phyloP scores from a whole-genome alignment of 2,888 invertebrate species.

The Seira sanloemensis region DNA sequence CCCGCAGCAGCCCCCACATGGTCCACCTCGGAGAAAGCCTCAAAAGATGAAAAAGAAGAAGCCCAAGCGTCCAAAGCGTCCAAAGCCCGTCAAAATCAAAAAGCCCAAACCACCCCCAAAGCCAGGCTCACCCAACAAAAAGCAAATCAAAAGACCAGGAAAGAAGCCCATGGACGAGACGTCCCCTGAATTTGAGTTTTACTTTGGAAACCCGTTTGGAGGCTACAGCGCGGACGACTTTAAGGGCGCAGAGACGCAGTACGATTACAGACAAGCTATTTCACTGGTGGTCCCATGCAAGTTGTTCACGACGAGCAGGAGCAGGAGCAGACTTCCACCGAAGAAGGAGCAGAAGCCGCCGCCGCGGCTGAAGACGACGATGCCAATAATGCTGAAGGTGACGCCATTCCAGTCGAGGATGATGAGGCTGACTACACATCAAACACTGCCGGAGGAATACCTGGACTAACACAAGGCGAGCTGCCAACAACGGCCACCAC shows the following conservation, averaged over 20 bases:
- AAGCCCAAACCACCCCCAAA: not conserved
- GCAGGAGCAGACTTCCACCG: slow-evolving; percentile 20
- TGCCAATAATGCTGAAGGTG: not conserved
- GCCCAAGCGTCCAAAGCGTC: not conserved
- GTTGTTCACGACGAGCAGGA: not conserved
- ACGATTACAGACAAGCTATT: not conserved
- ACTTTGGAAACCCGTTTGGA: slow-evolving; percentile 36
- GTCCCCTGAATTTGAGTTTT: slow-evolving; percentile 37
- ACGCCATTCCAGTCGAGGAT: not conserved
- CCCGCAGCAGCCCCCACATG: not conserved
- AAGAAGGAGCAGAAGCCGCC: not conserved
- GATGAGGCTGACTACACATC: slow-evolving; percentile 30
- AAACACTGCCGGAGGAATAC: slow-evolving; percentile 15
- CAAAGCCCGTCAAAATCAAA: not conserved
- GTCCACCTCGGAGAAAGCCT: not conserved
- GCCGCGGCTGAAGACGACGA: not conserved
- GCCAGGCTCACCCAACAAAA: not conserved
- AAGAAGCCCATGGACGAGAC: slow-evolving; percentile 14
- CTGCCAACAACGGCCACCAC: not conserved
- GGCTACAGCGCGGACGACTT: not conserved
- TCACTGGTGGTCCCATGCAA: not conserved
- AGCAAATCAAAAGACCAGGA: slow-evolving; percentile 1
- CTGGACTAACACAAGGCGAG: not conserved
- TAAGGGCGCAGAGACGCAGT: slow-evolving; percentile 22
- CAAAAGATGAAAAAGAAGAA: not conserved